phyloP scores from a whole-genome alignment of 1,140 invertebrate species.

The Bombus breviceps region DNA sequence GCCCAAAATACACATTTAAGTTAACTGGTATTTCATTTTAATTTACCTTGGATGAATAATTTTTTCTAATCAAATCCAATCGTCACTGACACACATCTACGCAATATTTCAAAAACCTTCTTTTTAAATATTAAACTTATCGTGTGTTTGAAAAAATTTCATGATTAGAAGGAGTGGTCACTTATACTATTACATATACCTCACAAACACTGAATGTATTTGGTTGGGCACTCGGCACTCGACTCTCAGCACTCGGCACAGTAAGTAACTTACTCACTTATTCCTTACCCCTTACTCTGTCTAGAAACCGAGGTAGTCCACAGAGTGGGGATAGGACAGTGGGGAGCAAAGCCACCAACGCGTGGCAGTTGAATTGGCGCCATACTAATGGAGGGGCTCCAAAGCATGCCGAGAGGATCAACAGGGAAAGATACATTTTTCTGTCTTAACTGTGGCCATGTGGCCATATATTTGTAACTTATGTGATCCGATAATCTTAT shows the following conservation, averaged over 20 bases:
- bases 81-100: too few relatives aligned
- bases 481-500: too few relatives aligned
- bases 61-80: conserved; percentile 6
- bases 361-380: too few relatives aligned
- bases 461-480: too few relatives aligned
- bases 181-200: not conserved
- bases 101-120: not conserved
- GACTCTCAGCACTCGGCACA: conserved; percentile 23
- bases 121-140: not conserved
- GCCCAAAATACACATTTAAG: conserved; percentile 45
- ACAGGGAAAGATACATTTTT: too few relatives aligned
- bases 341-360: too few relatives aligned
- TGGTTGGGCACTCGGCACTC: not conserved
- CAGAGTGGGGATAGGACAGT: too few relatives aligned
- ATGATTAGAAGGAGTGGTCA: conserved; percentile 48
- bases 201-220: conserved; percentile 20
- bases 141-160: not conserved
- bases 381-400: too few relatives aligned
- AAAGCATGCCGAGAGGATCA: too few relatives aligned
- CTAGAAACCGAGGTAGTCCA: too few relatives aligned
- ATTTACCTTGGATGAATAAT: not conserved
- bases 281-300: too few relatives aligned
- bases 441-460: too few relatives aligned
- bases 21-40: not conserved
- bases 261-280: conserved; percentile 23